Evolutionary conservation across 1,140 invertebrate genomes (phyloP), one percentile per base, ranked within the genome.

Genomic region (Listronotus oregonensis): DNA sequence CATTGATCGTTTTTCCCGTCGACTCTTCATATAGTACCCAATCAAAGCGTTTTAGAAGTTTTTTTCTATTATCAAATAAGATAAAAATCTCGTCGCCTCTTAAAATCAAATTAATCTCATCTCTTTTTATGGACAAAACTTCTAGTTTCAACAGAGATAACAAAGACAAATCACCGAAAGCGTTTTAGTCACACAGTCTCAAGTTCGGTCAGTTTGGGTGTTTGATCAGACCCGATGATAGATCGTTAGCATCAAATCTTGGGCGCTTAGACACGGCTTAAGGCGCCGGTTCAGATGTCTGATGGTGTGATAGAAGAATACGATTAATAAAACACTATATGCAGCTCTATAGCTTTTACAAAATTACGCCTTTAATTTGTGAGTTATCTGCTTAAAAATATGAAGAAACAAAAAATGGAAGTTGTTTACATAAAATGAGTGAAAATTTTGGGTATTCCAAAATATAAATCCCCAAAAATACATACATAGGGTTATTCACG

Each of bases 231-330:
- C 46, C 46, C 58, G 58, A 61, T 61, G 58, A 61, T 61, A 61
- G 58, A 61, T 61, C 58, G 58, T 61, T 61, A 61, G 47, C 46
- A 61, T 61, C 58, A 51, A 51, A 61, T 61, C 46, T 50, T 61
- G 58, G 47, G 58, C 58, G 58, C 58, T 61, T 61, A 46, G 58
- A 61, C 46, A 61, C 58, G 47, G 50, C 50, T 51, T 42, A 61
- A 61, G 58, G 58, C 58, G 58, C 58, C 58, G 58, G 43, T 50
- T 21, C 34, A 51, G 32, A 32, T 61, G 58, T 51, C 37, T 31
- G 58, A 61, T 51, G 46, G 47, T 31, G 27, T 37, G 34, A 37
- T 37, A 37, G 34, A 37, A 12, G 11, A 37, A 12, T 2, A 37
- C 34, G 34, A 37, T 37, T 37, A 37, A 37, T 37, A 37, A 10